A percentile compares a stretch with the other conserved stretches of the same genome.
Conservation (phyloP, 1,140 invertebrate species). For the Brachionus rotundiformis region DNA sequence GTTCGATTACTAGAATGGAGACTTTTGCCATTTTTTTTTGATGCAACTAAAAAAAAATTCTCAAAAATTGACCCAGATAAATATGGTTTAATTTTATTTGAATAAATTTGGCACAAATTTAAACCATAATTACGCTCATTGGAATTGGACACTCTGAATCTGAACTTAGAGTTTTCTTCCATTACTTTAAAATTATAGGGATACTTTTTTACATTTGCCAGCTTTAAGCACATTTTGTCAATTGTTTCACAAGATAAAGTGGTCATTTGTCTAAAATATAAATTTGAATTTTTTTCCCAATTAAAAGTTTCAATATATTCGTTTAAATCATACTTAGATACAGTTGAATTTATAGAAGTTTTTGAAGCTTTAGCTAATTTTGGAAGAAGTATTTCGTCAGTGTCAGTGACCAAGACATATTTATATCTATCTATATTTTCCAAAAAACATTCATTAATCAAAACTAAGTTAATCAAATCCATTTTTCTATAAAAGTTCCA, state of each 20-base stretch:
- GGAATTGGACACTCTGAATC: neutral
- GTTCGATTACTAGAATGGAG: no score
- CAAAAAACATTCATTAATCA: slow-evolving; percentile 48
- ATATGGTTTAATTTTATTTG: neutral
- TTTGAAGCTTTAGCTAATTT: neutral
- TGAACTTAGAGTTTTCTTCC: neutral
- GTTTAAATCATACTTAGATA: neutral
- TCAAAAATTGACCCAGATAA: neutral
- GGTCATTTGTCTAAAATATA: neutral
- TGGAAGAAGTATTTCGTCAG: slow-evolving; percentile 12
- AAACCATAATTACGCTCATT: neutral
- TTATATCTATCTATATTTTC: slow-evolving; percentile 28
- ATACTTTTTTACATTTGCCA: neutral
- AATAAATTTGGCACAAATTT: neutral
- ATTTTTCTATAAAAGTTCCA: slow-evolving; percentile 8
- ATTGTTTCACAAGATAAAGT: neutral
- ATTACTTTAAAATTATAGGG: neutral
- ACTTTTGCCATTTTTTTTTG: neutral
- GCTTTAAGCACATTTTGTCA: neutral
- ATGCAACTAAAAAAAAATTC: neutral
- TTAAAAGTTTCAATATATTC: neutral
- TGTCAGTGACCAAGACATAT: neutral
- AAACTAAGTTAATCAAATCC: slow-evolving; percentile 5
- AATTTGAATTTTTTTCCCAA: neutral
- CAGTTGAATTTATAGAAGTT: no score